A percentile compares a stretch with the other conserved stretches of the same genome.
Evolutionary conservation across 2,888 invertebrate genomes (phyloP).

Genomic region (Conchocele bisecta): DNA sequence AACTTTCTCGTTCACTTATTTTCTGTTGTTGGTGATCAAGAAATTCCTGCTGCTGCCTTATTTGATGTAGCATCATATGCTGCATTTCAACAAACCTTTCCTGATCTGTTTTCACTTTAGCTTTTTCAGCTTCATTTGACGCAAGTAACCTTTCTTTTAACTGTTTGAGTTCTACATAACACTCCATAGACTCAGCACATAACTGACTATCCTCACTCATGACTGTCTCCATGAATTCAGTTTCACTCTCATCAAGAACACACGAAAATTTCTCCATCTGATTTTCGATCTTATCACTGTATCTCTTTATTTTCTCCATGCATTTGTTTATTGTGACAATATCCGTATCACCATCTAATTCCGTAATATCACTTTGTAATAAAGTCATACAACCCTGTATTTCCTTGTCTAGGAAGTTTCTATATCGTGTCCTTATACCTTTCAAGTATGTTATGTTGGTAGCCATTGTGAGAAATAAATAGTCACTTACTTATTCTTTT

Average conservation of each 20-base stretch:
- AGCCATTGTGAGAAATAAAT: not conserved
- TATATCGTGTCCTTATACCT: slow-evolving; percentile 2
- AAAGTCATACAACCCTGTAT: not conserved
- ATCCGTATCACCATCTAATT: not conserved
- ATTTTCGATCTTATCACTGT: slow-evolving; percentile 8
- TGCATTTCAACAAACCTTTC: slow-evolving; percentile 1
- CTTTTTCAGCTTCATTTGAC: not conserved
- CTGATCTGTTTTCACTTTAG: not conserved
- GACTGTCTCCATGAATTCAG: not conserved
- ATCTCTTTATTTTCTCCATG: not conserved
- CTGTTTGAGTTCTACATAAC: not conserved
- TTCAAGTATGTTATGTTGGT: not conserved
- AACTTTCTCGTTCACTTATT: not conserved
- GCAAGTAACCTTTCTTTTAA: not conserved
- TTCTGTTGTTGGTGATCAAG: slow-evolving; percentile 1
- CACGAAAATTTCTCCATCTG: slow-evolving; percentile 6
- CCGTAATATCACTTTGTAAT: not conserved
- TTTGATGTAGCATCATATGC: not conserved
- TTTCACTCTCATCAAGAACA: slow-evolving; percentile 1
- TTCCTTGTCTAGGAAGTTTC: slow-evolving; percentile 13
- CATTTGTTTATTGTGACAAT: not conserved
- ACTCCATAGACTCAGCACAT: slow-evolving; percentile 5
- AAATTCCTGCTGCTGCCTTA: slow-evolving; percentile 4
- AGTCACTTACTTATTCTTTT: too few species aligned
- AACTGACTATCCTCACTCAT: not conserved